phyloP scores from a whole-genome alignment of 2,888 invertebrate genomes.

The Serrognathus titanus region DNA sequence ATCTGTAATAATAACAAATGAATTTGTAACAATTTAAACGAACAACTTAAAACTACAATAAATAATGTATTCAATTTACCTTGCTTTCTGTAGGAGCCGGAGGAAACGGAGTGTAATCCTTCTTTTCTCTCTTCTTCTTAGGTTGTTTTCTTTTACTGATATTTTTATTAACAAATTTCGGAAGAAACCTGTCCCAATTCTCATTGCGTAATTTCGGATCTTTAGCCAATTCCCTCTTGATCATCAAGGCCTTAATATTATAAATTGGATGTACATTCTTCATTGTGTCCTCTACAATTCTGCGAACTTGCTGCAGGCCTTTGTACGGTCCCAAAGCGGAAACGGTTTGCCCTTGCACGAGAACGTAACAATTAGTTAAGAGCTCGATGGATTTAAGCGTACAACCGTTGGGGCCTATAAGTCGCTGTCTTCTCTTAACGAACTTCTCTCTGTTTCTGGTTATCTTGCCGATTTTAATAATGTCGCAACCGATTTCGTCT shows the following conservation, averaged over 20 bases:
- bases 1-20: conserved; percentile 48
- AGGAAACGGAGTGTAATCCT: conserved; percentile 96
- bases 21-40: neutral
- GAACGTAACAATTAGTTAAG: conserved; percentile 91
- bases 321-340: conserved; percentile 94
- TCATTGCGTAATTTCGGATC: conserved; percentile 89
- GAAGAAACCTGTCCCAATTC: conserved; percentile 95
- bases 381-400: conserved; percentile 96
- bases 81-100: conserved; percentile 92
- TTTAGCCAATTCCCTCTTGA: conserved; percentile 91
- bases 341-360: conserved; percentile 97
- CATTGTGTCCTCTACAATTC: conserved; percentile 95
- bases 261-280: conserved; percentile 98
- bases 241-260: conserved; percentile 96
- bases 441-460: conserved; percentile 91
- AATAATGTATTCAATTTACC: conserved; percentile 44
- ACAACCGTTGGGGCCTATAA: conserved; percentile 97
- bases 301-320: conserved; percentile 81
- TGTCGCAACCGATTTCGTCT: conserved; percentile 91
- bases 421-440: conserved; percentile 86
- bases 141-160: conserved; percentile 85
- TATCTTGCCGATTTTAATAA: conserved; percentile 91
- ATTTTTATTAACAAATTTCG: conserved; percentile 87
- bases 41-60: neutral
- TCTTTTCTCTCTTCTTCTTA: conserved; percentile 83